A percentile compares a stretch with the other conserved stretches of the same genome.
These are phyloP conservation scores for Muscidifurax raptorellus DNA, from an alignment of 1,140 invertebrate genomes.

Conservation along the genomic window DNA sequence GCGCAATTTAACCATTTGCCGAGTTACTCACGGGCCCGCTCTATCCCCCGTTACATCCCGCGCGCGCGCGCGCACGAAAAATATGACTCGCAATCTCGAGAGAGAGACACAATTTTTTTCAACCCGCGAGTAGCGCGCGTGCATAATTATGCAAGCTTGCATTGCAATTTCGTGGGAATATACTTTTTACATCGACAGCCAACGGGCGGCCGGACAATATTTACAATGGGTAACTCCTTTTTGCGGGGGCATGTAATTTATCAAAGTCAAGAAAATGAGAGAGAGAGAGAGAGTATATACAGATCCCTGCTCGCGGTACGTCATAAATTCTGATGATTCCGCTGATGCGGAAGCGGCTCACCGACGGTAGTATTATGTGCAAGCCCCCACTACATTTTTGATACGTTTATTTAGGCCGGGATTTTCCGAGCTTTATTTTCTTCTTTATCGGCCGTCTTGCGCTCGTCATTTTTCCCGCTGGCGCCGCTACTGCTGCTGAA, in stretches of 20 bases:
- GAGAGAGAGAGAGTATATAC: background rate
- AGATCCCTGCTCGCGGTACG: background rate
- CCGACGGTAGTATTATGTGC: background rate
- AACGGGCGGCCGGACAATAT: background rate
- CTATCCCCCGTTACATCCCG: too few relatives aligned
- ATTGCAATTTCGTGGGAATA: constrained; percentile 4
- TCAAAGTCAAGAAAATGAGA: constrained; percentile 25
- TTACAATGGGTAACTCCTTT: background rate
- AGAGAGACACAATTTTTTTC: background rate
- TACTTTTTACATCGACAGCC: constrained; percentile 1
- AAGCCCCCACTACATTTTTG: constrained; percentile 35
- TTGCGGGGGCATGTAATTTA: constrained; percentile 9
- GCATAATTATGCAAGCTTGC: background rate
- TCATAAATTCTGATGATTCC: constrained; percentile 44
- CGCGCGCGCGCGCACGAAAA: background rate
- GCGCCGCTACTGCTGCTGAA: background rate
- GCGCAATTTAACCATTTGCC: background rate
- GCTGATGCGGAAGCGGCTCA: background rate
- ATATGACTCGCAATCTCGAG: background rate
- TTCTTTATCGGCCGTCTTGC: constrained; percentile 8
- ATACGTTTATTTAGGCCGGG: constrained; percentile 40
- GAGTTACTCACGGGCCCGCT: background rate
- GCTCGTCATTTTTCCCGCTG: constrained; percentile 32
- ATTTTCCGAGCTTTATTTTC: constrained; percentile 39
- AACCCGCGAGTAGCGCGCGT: background rate